Conservation (phyloP, 2,888 invertebrate species). For the Plebejus anna region DNA sequence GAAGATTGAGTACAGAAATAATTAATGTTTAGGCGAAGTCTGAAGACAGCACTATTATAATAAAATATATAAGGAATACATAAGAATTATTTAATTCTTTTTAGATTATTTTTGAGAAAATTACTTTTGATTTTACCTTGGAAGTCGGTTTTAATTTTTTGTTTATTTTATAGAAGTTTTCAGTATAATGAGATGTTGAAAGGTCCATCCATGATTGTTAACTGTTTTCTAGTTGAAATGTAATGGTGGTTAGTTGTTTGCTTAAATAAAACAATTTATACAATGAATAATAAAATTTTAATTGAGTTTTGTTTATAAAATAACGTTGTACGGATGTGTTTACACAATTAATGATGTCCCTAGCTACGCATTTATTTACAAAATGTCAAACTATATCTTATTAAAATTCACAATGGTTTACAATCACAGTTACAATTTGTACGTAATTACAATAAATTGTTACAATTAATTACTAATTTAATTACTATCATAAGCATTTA, state of each 20-base stretch:
- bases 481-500: not conserved
- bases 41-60: too few relatives aligned
- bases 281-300: not conserved
- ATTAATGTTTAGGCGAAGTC: too few relatives aligned
- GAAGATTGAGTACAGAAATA: too few relatives aligned
- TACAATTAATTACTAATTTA: not conserved
- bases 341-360: slow-evolving; percentile 2
- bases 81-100: too few relatives aligned
- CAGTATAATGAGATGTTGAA: too few relatives aligned
- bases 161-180: too few relatives aligned
- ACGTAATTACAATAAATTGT: not conserved
- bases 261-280: not conserved
- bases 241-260: not conserved
- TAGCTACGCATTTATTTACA: slow-evolving; percentile 15
- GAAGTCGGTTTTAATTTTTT: too few relatives aligned
- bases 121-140: too few relatives aligned
- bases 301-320: not conserved
- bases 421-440: not conserved
- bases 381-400: slow-evolving; percentile 8
- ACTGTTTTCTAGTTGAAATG: not conserved
- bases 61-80: too few relatives aligned
- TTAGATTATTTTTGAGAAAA: too few relatives aligned
- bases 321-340: not conserved
- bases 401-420: slow-evolving; percentile 12
- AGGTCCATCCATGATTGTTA: not conserved